phyloP scores from a whole-genome alignment of 2,888 invertebrate species.

The Phengaris arion region DNA sequence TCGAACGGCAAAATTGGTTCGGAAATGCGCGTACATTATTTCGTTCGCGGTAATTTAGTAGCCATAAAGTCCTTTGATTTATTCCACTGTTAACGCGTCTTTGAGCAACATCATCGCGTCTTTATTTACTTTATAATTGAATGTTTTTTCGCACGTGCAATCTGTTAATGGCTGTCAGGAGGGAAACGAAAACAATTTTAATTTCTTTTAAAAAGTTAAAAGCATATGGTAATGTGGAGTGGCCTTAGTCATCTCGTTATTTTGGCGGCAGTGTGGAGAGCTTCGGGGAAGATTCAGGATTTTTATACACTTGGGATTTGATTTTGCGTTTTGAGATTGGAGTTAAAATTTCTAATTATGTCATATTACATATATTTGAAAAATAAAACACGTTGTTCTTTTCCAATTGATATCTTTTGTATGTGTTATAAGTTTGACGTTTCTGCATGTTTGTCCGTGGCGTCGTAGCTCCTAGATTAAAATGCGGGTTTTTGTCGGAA shows the following conservation, averaged over 20 bases:
- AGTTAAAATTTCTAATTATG: neutral
- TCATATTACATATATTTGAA: neutral
- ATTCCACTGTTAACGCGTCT: neutral
- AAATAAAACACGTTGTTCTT: neutral
- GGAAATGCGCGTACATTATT: neutral
- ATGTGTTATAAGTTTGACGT: too few species aligned
- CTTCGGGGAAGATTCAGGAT: neutral
- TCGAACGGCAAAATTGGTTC: neutral
- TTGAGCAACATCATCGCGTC: slow-evolving; percentile 1
- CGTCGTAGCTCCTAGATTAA: too few species aligned
- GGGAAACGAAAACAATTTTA: slow-evolving; percentile 33
- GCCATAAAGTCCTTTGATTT: slow-evolving; percentile 18
- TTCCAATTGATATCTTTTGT: too few species aligned
- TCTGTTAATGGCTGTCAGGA: slow-evolving; percentile 21
- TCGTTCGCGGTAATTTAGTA: neutral
- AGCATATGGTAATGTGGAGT: slow-evolving; percentile 31
- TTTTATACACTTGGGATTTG: neutral
- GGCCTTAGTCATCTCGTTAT: slow-evolving; percentile 36
- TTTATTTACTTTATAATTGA: slow-evolving; percentile 22
- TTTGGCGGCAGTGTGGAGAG: slow-evolving; percentile 27
- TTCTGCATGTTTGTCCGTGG: too few species aligned
- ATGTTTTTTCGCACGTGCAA: slow-evolving; percentile 20
- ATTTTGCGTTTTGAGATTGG: too few species aligned
- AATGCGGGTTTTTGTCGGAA: too few species aligned
- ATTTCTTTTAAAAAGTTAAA: slow-evolving; percentile 32